Base-by-base conservation (phyloP, 2,113 vertebrate species). In the Anarrhichthys ocellatus region DNA sequence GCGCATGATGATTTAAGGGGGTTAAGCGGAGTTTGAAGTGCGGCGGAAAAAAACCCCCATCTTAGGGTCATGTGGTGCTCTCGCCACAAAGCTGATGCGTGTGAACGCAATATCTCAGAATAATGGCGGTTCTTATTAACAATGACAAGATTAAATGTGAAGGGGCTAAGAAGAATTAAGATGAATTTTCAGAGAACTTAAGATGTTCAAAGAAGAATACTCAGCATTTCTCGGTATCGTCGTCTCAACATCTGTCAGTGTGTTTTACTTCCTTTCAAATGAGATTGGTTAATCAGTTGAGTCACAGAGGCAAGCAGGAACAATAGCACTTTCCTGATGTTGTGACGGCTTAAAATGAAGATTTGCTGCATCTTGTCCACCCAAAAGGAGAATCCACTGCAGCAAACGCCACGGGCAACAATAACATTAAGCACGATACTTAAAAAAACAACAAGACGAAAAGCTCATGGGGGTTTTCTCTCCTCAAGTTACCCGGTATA, bases 71-170 rank as follows among this genome's bases (percentile, higher is more conserved):
- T 76, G 82, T 81, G 80, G 71, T 77, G 79, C 82, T 85, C 48
- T 76, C 40, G 75, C 50, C 71, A 65, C 79, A 90, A 84, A 88
- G 88, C 86, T 50, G 75, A 56, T 83, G 80, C 61, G 61, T 84
- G 78, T 59, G 84, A 87, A 90, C 46, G 1, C 64, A 76, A 73
- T 67, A 75, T 91, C 85, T 84, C 34, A 0, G 70, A 88, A 87
- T 72, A 89, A 89, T 58, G 86, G 68, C 80, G 44, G 72, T 52
- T 76, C 80, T 90, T 79, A 81, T 92, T 90, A 92, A 93, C 92
- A 94, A 93, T 91, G 91, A 88, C 77, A 38, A 91, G 94, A 94
- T 94, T 94, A 94, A 91, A 91, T 83, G 73, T 78, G 88, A 91
- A 89, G 68, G 80, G 81, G 80, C 88, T 91, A 24, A 94, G 86